Evolutionary conservation across 2,113 vertebrate genomes (phyloP), one percentile per base, ranked within the genome.

Genomic region (Hiodon alosoides): DNA sequence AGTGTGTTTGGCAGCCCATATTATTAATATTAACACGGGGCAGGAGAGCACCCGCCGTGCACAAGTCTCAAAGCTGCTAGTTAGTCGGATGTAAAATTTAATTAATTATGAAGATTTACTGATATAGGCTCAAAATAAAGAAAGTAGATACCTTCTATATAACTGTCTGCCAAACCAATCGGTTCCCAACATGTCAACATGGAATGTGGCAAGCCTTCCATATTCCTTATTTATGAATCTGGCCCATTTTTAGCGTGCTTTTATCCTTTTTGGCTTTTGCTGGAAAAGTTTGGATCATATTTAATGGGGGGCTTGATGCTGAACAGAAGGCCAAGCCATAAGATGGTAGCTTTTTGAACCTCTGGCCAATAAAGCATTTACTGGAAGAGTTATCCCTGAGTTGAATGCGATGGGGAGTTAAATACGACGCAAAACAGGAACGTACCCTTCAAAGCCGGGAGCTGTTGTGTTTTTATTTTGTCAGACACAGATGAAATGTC

Each of bases 401-500:
- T 31, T 31, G 31, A 31, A 31, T 31, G 31, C 31, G 31, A 31
- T 2, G 31, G 31, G 31, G 31, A 31, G 31, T 31, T 31, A 31
- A 31, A 31, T 31, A 31, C 31, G 31, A 31, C 31, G 31, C 31
- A 31, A 31, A 31, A 31, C 31, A 31, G 31, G 31, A 31, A 31
- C 31, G 31, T 31, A 31, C 31, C 31, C 31, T 31, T 31, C 31
- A 31, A 31, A 31, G 31, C 31, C 31, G 31, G 31, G 31, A 31
- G 31, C 31, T 31, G 31, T 31, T 31, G 31, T 31, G 31, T 31
- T 55, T 50, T 70, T 50, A 50, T 10, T 57, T 72, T 75, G 51
- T 68, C 13, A 69, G 58, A 66, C 13, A 76, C 78, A 76, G 65
- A 2, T 70, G 55, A 78, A 67, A 81, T 78, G 77, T 72, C 66